Percentiles rank a stretch among this genome's conserved stretches.
Conservation (phyloP, 92 coral and sea anemone genomes). For the Ricordea florida region DNA sequence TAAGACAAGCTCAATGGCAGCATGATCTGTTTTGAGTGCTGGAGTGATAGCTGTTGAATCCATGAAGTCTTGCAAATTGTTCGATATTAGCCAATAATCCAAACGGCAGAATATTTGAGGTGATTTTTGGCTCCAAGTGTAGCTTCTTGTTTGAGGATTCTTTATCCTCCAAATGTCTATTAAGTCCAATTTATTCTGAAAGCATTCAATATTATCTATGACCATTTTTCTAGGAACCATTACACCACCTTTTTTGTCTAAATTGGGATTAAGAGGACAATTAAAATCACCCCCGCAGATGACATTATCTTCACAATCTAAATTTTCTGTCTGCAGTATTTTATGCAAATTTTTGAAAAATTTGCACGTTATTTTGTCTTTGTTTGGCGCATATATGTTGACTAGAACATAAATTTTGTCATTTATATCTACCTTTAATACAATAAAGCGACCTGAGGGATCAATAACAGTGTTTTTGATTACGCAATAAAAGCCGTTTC, state of each 20-base stretch:
- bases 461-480: background rate
- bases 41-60: too few species aligned
- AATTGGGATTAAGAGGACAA: conserved; percentile 17
- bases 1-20: too few species aligned
- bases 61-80: too few species aligned
- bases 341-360: background rate
- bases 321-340: background rate
- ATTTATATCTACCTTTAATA: conserved; percentile 10
- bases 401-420: conserved; percentile 13
- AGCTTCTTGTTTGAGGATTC: background rate
- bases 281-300: conserved; percentile 31
- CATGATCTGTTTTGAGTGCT: too few species aligned
- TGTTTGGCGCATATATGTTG: conserved; percentile 32
- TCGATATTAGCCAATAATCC: too few species aligned
- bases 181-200: background rate
- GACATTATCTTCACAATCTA: background rate
- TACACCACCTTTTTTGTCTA: conserved; percentile 33
- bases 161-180: background rate
- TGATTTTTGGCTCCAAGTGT: background rate
- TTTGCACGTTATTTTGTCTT: conserved; percentile 13
- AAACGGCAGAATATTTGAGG: background rate
- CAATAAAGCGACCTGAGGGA: conserved; percentile 7
- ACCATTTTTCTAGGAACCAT: background rate
- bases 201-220: background rate
- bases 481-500: background rate